Conservation (phyloP, 1,140 invertebrate species). For the Heliconius hewitsoni region DNA sequence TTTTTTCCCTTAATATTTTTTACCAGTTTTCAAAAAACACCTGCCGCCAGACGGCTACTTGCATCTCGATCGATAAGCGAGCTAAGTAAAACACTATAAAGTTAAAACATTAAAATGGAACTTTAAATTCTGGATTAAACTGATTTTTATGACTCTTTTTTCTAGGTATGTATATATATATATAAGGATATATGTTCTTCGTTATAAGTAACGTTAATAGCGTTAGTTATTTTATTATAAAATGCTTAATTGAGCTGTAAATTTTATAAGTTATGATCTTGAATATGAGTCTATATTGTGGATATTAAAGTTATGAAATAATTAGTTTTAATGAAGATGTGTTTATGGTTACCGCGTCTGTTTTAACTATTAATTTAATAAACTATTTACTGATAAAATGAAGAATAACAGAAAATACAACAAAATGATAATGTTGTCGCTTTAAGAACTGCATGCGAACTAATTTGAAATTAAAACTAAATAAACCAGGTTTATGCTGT, state of each 20-base stretch:
- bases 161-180: background rate
- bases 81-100: constrained; percentile 53
- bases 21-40: constrained; percentile 24
- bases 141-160: constrained; percentile 1
- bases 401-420: too few species aligned
- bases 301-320: background rate
- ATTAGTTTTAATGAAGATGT: background rate
- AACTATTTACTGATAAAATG: too few species aligned
- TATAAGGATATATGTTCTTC: background rate
- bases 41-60: constrained; percentile 44
- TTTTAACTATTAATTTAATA: too few species aligned
- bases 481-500: too few species aligned
- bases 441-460: too few species aligned
- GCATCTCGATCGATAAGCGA: constrained; percentile 46
- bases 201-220: background rate
- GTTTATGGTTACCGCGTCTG: background rate
- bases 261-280: background rate
- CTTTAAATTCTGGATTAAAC: constrained; percentile 44
- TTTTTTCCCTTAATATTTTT: constrained; percentile 14
- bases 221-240: constrained; percentile 2
- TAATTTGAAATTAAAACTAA: too few species aligned
- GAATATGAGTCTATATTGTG: background rate
- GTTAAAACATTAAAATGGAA: constrained; percentile 65
- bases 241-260: constrained; percentile 15
- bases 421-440: too few species aligned